phyloP scores from a whole-genome alignment of 2,113 vertebrate genomes.

The Callipepla squamata region DNA sequence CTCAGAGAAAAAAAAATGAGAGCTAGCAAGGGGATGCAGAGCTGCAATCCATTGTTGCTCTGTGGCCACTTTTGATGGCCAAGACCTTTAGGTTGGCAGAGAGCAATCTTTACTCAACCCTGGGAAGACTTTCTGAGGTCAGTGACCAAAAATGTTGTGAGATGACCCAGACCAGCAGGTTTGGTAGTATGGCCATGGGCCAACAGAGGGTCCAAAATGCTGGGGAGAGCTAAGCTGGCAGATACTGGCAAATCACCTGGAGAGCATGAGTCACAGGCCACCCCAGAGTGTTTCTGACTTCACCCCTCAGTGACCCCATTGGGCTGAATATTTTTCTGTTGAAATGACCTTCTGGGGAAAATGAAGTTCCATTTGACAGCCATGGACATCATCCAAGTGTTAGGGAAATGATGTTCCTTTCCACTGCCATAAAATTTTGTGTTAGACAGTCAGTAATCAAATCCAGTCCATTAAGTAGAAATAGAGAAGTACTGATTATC shows the following conservation, averaged over 20 bases:
- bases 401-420: not conserved
- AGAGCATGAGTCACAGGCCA: not conserved
- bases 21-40: not conserved
- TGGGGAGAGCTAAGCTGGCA: not conserved
- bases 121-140: not conserved
- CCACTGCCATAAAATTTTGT: not conserved
- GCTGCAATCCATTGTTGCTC: fast-evolving
- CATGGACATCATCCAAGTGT: not conserved
- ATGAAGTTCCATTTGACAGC: not conserved
- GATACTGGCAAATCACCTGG: not conserved
- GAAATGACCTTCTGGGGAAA: not conserved
- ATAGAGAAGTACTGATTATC: not conserved
- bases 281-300: not conserved
- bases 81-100: not conserved
- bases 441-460: not conserved
- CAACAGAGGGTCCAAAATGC: not conserved
- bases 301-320: not conserved
- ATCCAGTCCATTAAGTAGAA: not conserved
- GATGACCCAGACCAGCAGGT: not conserved
- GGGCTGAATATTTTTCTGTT: not conserved
- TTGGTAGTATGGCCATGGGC: not conserved
- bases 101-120: not conserved
- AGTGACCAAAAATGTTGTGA: not conserved
- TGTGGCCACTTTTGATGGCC: not conserved
- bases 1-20: not conserved